A percentile compares a stretch with the other conserved stretches of the same genome.
phyloP scores from a whole-genome alignment of 37 sponge, comb jelly and placozoan genomes.

The Ephydatia muelleri region DNA sequence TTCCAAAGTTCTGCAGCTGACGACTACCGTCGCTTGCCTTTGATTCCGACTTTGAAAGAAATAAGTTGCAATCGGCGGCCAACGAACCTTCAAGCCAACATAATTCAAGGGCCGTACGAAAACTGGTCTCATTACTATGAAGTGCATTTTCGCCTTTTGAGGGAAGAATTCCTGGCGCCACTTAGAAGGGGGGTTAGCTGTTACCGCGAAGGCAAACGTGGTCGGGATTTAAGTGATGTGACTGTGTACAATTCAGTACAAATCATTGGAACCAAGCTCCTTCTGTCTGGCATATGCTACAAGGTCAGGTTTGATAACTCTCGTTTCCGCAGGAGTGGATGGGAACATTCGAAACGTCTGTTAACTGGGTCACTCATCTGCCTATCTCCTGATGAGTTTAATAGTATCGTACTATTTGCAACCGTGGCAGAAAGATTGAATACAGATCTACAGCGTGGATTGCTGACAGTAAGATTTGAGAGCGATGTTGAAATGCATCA shows the following conservation, averaged over 20 bases:
- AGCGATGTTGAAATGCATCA: neutral
- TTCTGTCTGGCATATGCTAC: conserved; percentile 50
- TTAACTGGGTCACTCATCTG: conserved; percentile 88
- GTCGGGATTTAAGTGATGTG: conserved; percentile 52
- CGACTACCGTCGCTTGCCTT: conserved; percentile 27
- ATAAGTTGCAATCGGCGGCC: conserved; percentile 4
- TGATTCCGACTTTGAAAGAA: conserved; percentile 65
- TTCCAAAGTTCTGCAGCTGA: conserved; percentile 17
- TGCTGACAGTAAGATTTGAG: conserved; percentile 48
- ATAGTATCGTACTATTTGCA: conserved; percentile 56
- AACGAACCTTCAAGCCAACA: conserved; percentile 53
- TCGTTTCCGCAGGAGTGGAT: conserved; percentile 32
- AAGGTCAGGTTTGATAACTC: conserved; percentile 59
- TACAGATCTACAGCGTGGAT: conserved; percentile 48
- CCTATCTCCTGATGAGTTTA: conserved; percentile 59
- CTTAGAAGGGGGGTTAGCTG: conserved; percentile 69
- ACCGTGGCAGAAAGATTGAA: conserved; percentile 67
- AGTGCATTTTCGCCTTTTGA: conserved; percentile 80
- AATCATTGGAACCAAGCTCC: conserved; percentile 40
- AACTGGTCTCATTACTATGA: conserved; percentile 82
- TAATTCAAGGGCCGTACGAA: conserved; percentile 55
- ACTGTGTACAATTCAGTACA: conserved; percentile 55
- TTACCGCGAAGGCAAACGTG: conserved; percentile 25
- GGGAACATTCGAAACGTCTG: conserved; percentile 75
- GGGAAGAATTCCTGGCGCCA: conserved; percentile 91